Base-by-base conservation (phyloP, 2,113 vertebrate genomes). In the Oriolus oriolus region DNA sequence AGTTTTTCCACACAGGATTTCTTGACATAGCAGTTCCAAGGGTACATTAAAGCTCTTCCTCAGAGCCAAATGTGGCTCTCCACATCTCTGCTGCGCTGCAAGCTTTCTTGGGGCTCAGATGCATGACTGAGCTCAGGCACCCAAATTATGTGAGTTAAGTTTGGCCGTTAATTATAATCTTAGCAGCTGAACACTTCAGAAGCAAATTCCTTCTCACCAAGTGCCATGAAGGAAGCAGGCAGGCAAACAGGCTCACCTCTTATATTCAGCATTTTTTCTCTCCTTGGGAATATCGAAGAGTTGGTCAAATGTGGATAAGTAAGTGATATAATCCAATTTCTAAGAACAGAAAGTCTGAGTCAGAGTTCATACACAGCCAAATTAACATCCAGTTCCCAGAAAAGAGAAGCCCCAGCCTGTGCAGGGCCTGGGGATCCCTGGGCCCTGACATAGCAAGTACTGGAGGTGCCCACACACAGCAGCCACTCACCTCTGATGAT, bases 211-310 rank as follows among this genome's bases (percentile, higher is more conserved):
- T 69, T 57, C 81, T 73, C 31, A 44, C 19, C 52, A 64, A 8
- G 24, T 28, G 17, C 18, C 53, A 66, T 2, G 10, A 52, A 37
- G 42, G 63, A 59, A 80, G 59, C 19, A 82, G 33, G 44, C 4
- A 68, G 47, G 33, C 30, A 71, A 27, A 31, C 82, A 61, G 16
- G 66, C 98, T 92, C 95, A 99, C 99, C 98, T 99, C 91, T 99
- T 99, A 90, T 99, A 99, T 39, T 99, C 99, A 5, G 99, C 99
- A 53, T 99, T 99, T 96, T 99, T 99, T 49, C 99, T 97, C 96
- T 99, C 99, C 93, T 99, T 99, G 63, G 99, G 98, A 98, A 99
- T 99, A 97, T 99, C 99, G 23, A 99, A 99, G n/a, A 99, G 98
- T 76, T 99, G 99, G 97, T 99, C 99, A 64, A 99, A 99, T 3